Evolutionary conservation across 2,888 invertebrate genomes (phyloP).

Genomic region (Parthenolecanium corni): DNA sequence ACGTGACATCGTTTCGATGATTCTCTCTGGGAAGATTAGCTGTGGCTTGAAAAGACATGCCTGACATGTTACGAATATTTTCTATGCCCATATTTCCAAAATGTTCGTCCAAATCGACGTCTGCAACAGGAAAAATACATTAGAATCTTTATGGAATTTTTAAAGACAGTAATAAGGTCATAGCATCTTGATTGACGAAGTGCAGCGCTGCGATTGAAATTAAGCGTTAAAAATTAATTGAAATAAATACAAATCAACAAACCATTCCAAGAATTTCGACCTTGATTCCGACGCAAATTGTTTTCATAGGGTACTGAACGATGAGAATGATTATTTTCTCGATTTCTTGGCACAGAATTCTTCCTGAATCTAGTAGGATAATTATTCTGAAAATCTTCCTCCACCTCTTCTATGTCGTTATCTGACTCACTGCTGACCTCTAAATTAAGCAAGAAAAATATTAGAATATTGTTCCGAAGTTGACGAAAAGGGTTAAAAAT

Average conservation of each 20-base stretch:
- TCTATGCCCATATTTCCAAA: conserved; percentile 18
- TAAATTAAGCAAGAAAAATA: neutral
- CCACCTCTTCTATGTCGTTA: neutral
- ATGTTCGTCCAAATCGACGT: conserved; percentile 7
- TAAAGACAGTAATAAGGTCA: no score
- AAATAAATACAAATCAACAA: no score
- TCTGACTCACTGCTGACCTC: conserved; percentile 10
- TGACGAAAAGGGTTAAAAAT: neutral
- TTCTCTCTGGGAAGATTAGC: neutral
- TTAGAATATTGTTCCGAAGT: neutral
- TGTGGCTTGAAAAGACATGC: neutral
- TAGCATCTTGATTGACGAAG: no score
- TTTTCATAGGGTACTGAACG: no score
- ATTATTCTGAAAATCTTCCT: neutral
- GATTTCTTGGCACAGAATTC: neutral
- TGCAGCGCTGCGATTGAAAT: no score
- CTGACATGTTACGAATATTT: neutral
- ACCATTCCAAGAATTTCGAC: no score
- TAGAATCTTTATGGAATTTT: no score
- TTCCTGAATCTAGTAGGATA: neutral
- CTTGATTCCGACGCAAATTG: no score
- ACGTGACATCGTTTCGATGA: conserved; percentile 14
- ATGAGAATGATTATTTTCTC: no score
- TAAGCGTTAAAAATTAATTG: no score
- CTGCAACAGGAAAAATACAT: neutral